Conservation (phyloP, 2,113 vertebrate species). For the Odobenus rosmarus region DNA sequence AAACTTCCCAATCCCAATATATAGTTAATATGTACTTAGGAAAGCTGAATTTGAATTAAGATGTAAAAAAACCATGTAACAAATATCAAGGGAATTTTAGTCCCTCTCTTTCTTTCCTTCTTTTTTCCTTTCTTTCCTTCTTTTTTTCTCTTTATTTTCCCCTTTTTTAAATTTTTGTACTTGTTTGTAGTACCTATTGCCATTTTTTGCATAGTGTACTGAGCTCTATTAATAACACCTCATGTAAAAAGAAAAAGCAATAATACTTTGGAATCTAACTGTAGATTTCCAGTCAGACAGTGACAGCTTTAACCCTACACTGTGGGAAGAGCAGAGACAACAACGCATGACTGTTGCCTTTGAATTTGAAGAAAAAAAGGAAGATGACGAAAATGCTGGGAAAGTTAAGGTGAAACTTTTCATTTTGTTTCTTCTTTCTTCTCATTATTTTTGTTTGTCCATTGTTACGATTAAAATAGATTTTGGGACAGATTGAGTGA, state of each 20-base stretch:
- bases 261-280: slow-evolving; percentile 71
- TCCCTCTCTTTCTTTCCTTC: neutral
- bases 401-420: slow-evolving; percentile 94
- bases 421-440: slow-evolving; percentile 9
- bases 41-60: neutral
- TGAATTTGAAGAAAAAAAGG: slow-evolving; percentile 99
- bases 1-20: neutral
- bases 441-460: neutral
- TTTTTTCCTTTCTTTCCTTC: neutral
- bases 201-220: slow-evolving; percentile 41
- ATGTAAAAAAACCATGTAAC: neutral
- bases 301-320: slow-evolving; percentile 98
- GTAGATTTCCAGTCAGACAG: slow-evolving; percentile 99
- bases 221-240: slow-evolving; percentile 19
- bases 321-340: slow-evolving; percentile 99
- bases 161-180: neutral
- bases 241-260: slow-evolving; percentile 17
- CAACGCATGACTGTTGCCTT: slow-evolving; percentile 99
- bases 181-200: neutral
- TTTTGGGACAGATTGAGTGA: neutral
- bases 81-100: neutral
- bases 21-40: neutral
- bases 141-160: neutral
- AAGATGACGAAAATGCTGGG: slow-evolving; percentile 95
- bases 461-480: neutral